Base-by-base conservation (phyloP, 2,113 vertebrate species). In the Percina caprodes region DNA sequence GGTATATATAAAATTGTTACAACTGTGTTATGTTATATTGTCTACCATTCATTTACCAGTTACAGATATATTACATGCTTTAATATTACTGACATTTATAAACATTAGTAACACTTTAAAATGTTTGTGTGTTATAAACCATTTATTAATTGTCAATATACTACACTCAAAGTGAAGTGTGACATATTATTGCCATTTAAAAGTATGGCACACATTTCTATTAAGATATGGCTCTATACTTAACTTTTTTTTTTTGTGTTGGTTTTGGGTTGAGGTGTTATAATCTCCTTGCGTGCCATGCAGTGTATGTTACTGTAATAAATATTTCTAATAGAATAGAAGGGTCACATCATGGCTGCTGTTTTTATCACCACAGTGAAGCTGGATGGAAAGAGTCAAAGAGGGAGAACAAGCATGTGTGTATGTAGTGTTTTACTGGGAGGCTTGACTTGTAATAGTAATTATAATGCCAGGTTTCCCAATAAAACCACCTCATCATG, bases 401-500 rank as follows among this genome's bases (percentile, higher is more conserved):
- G 35, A 66, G 15, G 5, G 16, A 42, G 26, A n/a, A 26, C 46
- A 39, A 48, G 23, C 59, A 46, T 63, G 58, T 3, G 10, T 66
- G 76, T 54, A 10, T 48, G 23, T 54, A 56, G 75, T 75, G 80
- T 87, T 86, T 84, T 84, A 86, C 59, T 54, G 46, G 55, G 55
- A 83, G 49, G 77, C 42, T 74, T 80, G 82, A 82, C 69, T 78
- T 86, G 69, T 86, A 89, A 88, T 70, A 88, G 84, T 88, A 51
- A 88, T 91, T 89, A 80, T 73, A 82, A 87, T 80, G 35, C 18
- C 35, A 35, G 75, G 67, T 85, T 80, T 78, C 71, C 88, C 83
- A 79, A 80, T 90, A 85, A 92, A 92, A 80, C 84, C 75, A 65
- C 61, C 23, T 83, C 81, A 66, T 73, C 60, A 74, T 58, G 42